Evolutionary conservation across 2,113 vertebrate genomes (phyloP), one percentile per base, ranked within the genome.

Genomic region (Ceuthmochares aereus): DNA sequence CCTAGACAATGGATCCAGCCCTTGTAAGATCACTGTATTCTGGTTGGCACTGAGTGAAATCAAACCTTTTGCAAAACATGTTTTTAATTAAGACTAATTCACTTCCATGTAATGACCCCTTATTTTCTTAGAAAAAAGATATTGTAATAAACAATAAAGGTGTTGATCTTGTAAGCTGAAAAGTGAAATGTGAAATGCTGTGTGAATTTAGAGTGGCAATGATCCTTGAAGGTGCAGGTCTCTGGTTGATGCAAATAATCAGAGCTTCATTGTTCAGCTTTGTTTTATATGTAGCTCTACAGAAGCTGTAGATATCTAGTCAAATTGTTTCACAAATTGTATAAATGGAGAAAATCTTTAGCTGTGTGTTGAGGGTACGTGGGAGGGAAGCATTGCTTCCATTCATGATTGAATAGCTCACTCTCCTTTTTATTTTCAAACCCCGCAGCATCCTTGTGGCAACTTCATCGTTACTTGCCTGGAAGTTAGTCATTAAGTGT

Each of bases 11-110:
- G 78, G 78, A 88, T 66, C n/a, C 36, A 75, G 30, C 45, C 43
- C 23, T 80, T 56, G 27, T 63, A 80, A 90, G 69, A 51, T 79
- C 27, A 36, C 11, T 40, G 36, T 34, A 36, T 85, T 88, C 75
- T 77, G 42, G 7, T 22, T 95, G 85, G 59, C 67, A 36, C 11
- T 56, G 75, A 91, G 86, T 60, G 27, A 88, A 81, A 74, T n/a
- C 26, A 80, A 94, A 66, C 20, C 23, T 78, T 80, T 55, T 74
- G 43, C 56, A 91, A 92, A 96, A 96, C 68, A 77, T 83, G 68
- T 94, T 96, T 96, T 93, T 75, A 74, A 64, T 67, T 72, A 86
- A 74, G 27, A 26, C 6, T 69, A 84, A 43, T 77, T 83, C 27
- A 14, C 4, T 91, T 69, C 37, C 47, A n/a, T 51, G 8, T 3